Evolutionary conservation across 2,888 invertebrate genomes (phyloP), one percentile per base, ranked within the genome.

Genomic region (Patella ulyssiponensis): DNA sequence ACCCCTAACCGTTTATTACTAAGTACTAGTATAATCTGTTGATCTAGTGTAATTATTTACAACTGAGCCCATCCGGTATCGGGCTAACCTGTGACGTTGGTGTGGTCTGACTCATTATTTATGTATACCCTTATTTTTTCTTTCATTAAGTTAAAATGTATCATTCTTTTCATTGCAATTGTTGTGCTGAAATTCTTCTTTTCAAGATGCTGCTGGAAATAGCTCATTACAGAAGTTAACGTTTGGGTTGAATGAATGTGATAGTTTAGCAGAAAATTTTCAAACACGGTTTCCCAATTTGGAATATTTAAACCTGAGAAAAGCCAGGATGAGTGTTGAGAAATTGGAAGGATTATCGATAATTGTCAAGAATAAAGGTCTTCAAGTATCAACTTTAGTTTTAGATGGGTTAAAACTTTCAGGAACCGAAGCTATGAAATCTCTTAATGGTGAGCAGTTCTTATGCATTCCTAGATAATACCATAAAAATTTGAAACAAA

Each of bases 401-500:
- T 77, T 89, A 20, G 88, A 89, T 81, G 87, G 87, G 4, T 76
- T 88, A 44, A 89, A 88, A 73, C 76, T 89, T 27, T 81, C 88
- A 9, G 82, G 82, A 11, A 88, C 85, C 15, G 77, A 81, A 70
- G 83, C 81, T 51, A 69, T 89, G 23, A 79, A 85, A 69, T 72
- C 74, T 20, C 56, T 87, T 20, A 72, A 84, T 69, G 85, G 87
- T 86, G 78, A 74, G 80, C 73, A 14, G n/a, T 53, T 73, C 20
- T 73, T 77, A 20, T 12, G 23, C 53, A 53, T 7, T 20, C n/a
- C 11, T 9, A 33, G 44, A 17, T 20, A 27, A 74, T 17, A 23
- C 44, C 9, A 44, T 44, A 44, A 44, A 7, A 9, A 9, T 44
- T 44, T 44, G 7, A 9, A 9, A 44, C 7, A 44, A 44, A 44